Evolutionary conservation across 2,113 vertebrate species (phyloP).

Genomic region (Tylochromis polylepis): DNA sequence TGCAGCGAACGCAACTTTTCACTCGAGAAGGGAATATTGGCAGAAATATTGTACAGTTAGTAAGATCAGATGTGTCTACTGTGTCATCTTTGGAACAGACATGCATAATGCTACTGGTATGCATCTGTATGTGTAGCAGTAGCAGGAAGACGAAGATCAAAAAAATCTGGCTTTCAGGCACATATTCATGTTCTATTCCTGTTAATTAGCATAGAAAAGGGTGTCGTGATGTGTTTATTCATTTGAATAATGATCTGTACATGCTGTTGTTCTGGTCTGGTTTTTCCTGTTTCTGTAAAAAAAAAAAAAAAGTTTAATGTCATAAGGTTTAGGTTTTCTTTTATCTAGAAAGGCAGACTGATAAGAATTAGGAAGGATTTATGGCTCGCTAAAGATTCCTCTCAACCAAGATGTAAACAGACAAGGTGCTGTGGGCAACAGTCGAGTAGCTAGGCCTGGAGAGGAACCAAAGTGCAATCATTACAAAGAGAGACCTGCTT

Average conservation of each 20-base stretch:
- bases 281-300: neutral
- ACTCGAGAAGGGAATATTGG: neutral
- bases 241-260: neutral
- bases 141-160: neutral
- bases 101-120: neutral
- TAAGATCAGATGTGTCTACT: neutral
- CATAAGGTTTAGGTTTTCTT: neutral
- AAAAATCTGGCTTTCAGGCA: neutral
- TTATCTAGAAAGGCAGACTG: neutral
- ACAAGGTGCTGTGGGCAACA: neutral
- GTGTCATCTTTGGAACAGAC: neutral
- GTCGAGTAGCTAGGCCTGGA: neutral
- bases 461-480: neutral
- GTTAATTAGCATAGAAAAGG: neutral
- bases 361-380: neutral
- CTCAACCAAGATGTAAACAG: neutral
- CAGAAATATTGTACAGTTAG: neutral
- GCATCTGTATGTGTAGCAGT: neutral
- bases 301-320: neutral
- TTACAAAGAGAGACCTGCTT: neutral
- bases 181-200: neutral
- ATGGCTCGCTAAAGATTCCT: neutral
- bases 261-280: neutral
- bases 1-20: slow-evolving; percentile 22
- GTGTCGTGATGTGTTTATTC: neutral